phyloP scores from a whole-genome alignment of 2,888 invertebrate species.

The Pantelozetes paolii region DNA sequence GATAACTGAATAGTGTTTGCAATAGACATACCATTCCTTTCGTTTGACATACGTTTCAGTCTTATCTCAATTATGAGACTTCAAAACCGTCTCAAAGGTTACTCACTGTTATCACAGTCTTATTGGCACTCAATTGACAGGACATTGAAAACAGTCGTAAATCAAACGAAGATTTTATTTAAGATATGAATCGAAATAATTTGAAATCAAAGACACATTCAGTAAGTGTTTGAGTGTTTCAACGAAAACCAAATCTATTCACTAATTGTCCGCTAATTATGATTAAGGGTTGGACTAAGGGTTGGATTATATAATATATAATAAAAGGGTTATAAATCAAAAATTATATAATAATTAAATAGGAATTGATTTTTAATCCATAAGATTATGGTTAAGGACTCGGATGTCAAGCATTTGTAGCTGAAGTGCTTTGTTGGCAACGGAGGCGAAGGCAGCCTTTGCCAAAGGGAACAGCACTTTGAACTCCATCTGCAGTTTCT shows the following conservation, averaged over 20 bases:
- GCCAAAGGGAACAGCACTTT: slow-evolving; percentile 21
- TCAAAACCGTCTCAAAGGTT: too few species aligned
- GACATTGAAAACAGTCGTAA: neutral
- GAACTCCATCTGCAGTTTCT: slow-evolving; percentile 30
- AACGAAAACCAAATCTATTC: too few species aligned
- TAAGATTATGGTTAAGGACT: neutral
- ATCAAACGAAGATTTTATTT: neutral
- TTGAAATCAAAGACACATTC: neutral
- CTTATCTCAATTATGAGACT: too few species aligned
- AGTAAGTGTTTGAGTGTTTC: too few species aligned
- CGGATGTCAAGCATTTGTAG: slow-evolving; percentile 16
- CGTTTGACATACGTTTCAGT: too few species aligned
- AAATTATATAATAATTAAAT: neutral
- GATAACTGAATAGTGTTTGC: too few species aligned
- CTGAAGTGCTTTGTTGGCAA: neutral
- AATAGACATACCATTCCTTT: too few species aligned
- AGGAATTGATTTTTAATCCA: neutral
- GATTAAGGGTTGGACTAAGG: neutral
- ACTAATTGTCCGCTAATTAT: neutral
- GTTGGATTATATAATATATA: neutral
- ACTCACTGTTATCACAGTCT: too few species aligned
- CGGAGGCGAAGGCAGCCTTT: slow-evolving; percentile 17
- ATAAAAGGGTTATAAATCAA: neutral
- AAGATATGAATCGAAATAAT: slow-evolving; percentile 13
- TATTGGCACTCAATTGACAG: too few species aligned